phyloP scores from a whole-genome alignment of 2,113 vertebrate species.

The Copsychus sechellarum region DNA sequence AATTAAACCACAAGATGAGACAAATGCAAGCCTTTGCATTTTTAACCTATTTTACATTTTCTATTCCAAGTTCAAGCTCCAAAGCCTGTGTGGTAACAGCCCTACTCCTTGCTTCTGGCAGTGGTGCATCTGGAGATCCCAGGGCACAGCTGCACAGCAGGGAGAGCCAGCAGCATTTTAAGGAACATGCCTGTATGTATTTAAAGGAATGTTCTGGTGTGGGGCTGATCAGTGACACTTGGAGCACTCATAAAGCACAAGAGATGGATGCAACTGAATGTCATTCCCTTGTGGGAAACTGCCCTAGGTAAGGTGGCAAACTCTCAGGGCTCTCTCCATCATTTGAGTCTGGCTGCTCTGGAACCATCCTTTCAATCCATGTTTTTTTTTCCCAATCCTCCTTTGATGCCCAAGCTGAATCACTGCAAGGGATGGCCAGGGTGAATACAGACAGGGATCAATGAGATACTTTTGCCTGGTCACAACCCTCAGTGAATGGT shows the following conservation, averaged over 20 bases:
- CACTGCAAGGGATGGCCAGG: not conserved
- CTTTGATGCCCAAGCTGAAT: not conserved
- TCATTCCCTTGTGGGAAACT: not conserved
- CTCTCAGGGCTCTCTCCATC: not conserved
- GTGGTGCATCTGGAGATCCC: not conserved
- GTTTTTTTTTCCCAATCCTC: not conserved
- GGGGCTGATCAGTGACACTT: accelerated
- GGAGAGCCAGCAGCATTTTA: not conserved
- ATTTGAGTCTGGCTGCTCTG: not conserved
- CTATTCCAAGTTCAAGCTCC: not conserved
- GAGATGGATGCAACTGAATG: not conserved
- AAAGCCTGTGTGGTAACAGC: not conserved
- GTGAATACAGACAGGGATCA: not conserved
- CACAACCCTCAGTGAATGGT: not conserved
- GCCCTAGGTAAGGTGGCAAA: not conserved
- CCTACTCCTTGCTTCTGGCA: not conserved
- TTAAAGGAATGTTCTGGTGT: accelerated
- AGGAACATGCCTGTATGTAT: not conserved
- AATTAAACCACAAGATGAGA: not conserved
- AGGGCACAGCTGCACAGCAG: not conserved
- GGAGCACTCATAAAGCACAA: accelerated
- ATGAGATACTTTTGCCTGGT: not conserved
- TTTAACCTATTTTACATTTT: not conserved
- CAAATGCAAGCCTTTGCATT: not conserved
- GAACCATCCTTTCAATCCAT: not conserved